Conservation (phyloP, 2,888 invertebrate species). For the Diadromus collaris region DNA sequence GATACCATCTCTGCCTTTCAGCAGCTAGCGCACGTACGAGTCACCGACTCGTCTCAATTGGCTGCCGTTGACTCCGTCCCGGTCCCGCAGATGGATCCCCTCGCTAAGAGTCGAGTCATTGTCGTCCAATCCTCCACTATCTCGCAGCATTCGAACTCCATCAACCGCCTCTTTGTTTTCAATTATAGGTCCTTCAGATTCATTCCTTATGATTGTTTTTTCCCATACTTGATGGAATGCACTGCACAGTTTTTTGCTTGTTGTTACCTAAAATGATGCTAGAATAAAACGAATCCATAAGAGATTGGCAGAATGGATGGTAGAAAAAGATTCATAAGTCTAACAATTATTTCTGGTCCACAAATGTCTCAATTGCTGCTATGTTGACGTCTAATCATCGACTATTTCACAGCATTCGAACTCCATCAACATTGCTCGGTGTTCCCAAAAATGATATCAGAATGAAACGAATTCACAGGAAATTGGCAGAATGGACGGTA, state of each 20-base stretch:
- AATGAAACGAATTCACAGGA: too few relatives aligned
- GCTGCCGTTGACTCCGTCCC: conserved; percentile 64
- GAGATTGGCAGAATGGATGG: too few relatives aligned
- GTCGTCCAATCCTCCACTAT: conserved; percentile 35
- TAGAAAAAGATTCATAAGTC: too few relatives aligned
- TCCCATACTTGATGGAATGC: background rate
- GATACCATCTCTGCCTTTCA: conserved; percentile 64
- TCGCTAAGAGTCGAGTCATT: conserved; percentile 46
- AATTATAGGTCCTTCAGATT: conserved; percentile 29
- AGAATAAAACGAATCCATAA: too few relatives aligned
- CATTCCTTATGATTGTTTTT: background rate
- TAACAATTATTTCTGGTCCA: too few relatives aligned
- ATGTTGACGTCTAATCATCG: conserved; percentile 41
- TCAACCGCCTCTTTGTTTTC: conserved; percentile 47
- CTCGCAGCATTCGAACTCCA: conserved; percentile 17
- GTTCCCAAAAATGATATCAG: too few relatives aligned
- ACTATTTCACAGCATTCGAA: conserved; percentile 19
- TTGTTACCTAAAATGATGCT: too few relatives aligned
- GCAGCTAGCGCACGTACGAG: conserved; percentile 55
- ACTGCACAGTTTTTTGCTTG: background rate
- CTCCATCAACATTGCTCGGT: conserved; percentile 23
- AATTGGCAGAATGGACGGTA: too few relatives aligned
- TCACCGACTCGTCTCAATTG: conserved; percentile 66
- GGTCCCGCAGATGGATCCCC: conserved; percentile 10
- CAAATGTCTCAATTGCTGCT: too few relatives aligned